Evolutionary conservation across 1,140 invertebrate genomes (phyloP), one percentile per base, ranked within the genome.

Genomic region (Euwallacea similis): DNA sequence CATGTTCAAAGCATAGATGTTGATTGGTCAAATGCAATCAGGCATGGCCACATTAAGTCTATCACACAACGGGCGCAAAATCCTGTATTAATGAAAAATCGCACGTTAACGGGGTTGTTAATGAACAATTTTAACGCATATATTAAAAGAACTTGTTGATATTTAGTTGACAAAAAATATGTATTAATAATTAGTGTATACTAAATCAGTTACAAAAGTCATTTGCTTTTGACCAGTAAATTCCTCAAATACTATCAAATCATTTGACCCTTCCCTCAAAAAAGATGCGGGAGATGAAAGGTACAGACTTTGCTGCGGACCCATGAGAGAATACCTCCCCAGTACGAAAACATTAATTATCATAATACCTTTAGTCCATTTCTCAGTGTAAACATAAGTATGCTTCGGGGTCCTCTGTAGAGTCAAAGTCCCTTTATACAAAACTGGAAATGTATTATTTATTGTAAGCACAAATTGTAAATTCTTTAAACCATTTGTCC

Each of bases 281-380:
- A 87, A 75, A 0, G 86, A 84, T 6, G 82, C 86, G 15, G 88
- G 88, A n/a, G n/a, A n/a, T n/a, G n/a, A n/a, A 43, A 89, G 71
- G 78, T 87, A 90, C 2, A 88, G 78, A 7, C 85, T 86, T 66
- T 82, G 76, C 74, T 86, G 83, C 0, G 89, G 88, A 0, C 88
- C 88, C 47, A 83, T 77, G 65, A 74, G 78, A 44, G 77, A 77
- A 76, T 89, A 89, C 63, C 88, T 79, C 8, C 88, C 88, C 43
- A 90, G 73, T 72, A 89, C 87, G 75, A 88, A 86, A 4, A 86
- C 87, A 81, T 90, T 90, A 2, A 90, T 73, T 71, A 89, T 85
- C 8, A 87, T 86, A 56, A 88, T 80, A 13, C 89, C 89, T 80
- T 84, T 85, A 9, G 76, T 77, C 85, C 85, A 86, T 0, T 74